A percentile compares a stretch with the other conserved stretches of the same genome.
Evolutionary conservation across 2,797 vertebrate genomes (phyloP).

Genomic region (Schizopygopsis malacanthus): DNA sequence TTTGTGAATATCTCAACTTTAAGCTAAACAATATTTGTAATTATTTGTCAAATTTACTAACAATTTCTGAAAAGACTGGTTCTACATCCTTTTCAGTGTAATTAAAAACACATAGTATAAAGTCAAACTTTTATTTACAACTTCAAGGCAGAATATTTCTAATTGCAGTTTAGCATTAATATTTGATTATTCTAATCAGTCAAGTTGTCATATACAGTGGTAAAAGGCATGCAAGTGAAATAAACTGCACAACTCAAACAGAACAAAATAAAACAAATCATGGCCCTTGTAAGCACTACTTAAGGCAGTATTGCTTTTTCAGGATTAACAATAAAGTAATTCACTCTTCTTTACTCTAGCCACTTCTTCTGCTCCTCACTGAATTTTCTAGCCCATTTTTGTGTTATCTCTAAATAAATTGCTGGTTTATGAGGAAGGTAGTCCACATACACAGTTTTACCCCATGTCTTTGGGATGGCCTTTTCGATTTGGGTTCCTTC

Average conservation of each 20-base stretch:
- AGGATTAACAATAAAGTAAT: background rate
- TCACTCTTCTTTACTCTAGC: constrained; percentile 61
- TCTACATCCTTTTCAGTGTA: background rate
- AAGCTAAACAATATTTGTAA: background rate
- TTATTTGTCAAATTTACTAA: background rate
- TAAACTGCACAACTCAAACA: constrained; percentile 1
- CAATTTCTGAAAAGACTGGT: background rate
- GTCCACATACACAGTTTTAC: constrained; percentile 85
- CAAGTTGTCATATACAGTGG: constrained; percentile 12
- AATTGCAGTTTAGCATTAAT: background rate
- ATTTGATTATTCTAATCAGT: constrained; percentile 1
- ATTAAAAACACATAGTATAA: background rate
- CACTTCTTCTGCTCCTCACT: constrained; percentile 79
- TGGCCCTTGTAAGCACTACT: background rate
- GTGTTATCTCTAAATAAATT: constrained; percentile 92
- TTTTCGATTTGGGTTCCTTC: constrained; percentile 98
- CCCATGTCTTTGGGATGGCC: constrained; percentile 88
- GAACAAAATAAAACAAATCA: background rate
- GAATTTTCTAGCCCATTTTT: constrained; percentile 92
- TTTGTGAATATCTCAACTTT: too few species aligned
- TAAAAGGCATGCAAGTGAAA: background rate
- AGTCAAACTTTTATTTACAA: background rate
- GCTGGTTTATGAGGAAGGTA: constrained; percentile 91
- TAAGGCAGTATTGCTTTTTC: background rate
- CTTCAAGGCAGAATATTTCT: background rate